These are phyloP conservation scores for Puntigrus tetrazona DNA, from an alignment of 2,113 vertebrate species.

Conservation along the genomic window DNA sequence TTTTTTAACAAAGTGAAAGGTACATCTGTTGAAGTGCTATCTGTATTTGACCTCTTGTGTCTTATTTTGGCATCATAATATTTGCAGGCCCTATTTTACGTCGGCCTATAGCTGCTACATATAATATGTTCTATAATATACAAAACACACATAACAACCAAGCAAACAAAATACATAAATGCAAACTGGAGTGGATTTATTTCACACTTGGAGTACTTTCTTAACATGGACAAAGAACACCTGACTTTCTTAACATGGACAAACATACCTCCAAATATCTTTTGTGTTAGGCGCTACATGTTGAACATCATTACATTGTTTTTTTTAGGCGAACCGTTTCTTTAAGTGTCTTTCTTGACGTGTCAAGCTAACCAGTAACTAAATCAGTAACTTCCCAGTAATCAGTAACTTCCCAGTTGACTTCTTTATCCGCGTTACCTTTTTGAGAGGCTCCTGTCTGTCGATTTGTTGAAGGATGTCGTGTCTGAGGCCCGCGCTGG, in stretches of 20 bases:
- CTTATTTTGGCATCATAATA: neutral
- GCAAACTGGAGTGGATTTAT: too few species aligned
- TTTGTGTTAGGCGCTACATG: neutral
- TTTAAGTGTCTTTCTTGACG: neutral
- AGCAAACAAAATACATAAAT: too few species aligned
- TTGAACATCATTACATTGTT: neutral
- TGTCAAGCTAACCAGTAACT: neutral
- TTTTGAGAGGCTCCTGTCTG: conserved; percentile 31
- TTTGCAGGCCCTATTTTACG: neutral
- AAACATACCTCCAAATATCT: neutral
- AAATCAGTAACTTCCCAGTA: neutral
- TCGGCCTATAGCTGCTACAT: neutral
- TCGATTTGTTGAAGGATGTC: conserved; percentile 47
- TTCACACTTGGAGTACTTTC: neutral
- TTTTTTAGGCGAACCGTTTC: neutral
- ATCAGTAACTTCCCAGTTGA: neutral
- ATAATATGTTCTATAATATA: too few species aligned
- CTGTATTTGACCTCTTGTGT: neutral
- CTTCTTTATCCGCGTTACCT: conserved; percentile 24
- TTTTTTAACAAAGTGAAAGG: neutral
- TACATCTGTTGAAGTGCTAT: neutral
- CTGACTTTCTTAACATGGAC: neutral
- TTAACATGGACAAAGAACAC: neutral
- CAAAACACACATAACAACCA: too few species aligned
- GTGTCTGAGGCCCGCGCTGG: conserved; percentile 50